phyloP scores from a whole-genome alignment of 2,113 vertebrate genomes.

The Callopanchax toddi region DNA sequence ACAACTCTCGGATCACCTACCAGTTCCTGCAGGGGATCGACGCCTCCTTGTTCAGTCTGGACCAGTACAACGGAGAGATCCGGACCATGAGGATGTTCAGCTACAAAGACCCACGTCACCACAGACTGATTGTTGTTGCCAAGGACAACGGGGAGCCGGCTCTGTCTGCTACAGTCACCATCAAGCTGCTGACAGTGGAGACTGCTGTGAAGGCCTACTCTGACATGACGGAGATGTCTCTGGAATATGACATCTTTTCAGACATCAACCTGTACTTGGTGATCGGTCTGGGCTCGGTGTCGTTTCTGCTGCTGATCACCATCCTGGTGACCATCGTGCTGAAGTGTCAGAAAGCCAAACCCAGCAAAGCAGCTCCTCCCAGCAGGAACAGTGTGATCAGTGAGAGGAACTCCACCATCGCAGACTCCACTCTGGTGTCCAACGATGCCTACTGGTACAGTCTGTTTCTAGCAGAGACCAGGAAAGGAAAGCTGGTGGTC shows the following conservation, averaged over 20 bases:
- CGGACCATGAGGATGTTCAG: conserved; percentile 80
- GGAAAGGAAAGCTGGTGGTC: conserved; percentile 75
- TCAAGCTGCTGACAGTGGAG: conserved; percentile 84
- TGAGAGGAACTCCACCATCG: conserved; percentile 73
- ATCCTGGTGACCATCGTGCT: conserved; percentile 70
- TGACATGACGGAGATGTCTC: conserved; percentile 81
- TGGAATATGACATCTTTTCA: conserved; percentile 77
- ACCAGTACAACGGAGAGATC: conserved; percentile 75
- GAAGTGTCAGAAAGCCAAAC: conserved; percentile 70
- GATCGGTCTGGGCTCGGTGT: conserved; percentile 81
- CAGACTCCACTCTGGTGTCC: conserved; percentile 75
- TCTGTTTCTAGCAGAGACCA: conserved; percentile 74
- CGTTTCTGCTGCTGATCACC: conserved; percentile 78
- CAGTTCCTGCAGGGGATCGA: conserved; percentile 81
- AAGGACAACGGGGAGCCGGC: conserved; percentile 81
- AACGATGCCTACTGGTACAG: conserved; percentile 78
- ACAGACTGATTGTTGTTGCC: conserved; percentile 80
- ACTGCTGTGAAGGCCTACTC: conserved; percentile 85
- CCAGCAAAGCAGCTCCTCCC: conserved; percentile 61
- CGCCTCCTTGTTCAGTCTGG: conserved; percentile 79
- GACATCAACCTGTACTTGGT: conserved; percentile 70
- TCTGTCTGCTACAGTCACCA: conserved; percentile 85
- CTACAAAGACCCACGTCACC: conserved; percentile 78
- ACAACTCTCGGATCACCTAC: conserved; percentile 83
- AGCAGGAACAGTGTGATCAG: conserved; percentile 75